Base-by-base conservation (phyloP, 2,888 invertebrate genomes). In the Perizoma affinitatum region DNA sequence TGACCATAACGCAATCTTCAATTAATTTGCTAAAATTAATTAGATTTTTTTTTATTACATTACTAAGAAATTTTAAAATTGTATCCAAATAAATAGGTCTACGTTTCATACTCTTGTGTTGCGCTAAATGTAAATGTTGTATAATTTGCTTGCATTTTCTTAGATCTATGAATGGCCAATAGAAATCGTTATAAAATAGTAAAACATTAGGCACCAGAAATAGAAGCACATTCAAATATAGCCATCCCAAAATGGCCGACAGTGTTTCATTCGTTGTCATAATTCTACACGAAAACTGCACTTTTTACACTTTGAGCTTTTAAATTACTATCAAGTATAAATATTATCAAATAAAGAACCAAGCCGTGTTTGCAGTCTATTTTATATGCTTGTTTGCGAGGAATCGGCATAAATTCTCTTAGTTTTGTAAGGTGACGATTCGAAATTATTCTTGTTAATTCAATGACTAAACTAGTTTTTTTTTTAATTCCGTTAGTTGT, bases 191-290 rank as follows among this genome's bases (percentile, higher is more conserved):
- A 65, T 55, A 65, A 58, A 58, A 63, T 58, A 52, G 61, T 56
- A 76, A 75, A 69, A 70, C 83, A 78, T 80, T 83, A 82, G 84
- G 83, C 83, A 83, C 82, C 83, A 75, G 69, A 59, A 75, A 74
- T 74, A 74, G 74, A 80, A 72, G 66, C 68, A 67, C 68, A 62
- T 66, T 66, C 42, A 68, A 70, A 76, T 71, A 76, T 71, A 75
- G 48, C 63, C 63, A 69, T 72, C 59, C 68, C 74, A 76, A 74
- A 79, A 82, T 80, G 83, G 81, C 81, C 63, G 52, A 71, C 38
- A 38, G 79, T 66, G 61, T 65, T 67, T 65, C 61, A 63, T 82
- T 83, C 83, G 83, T 84, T 85, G 83, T 83, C 74, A 68, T 63
- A 61, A 73, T 70, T 63, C 45, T 53, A 59, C 22, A 57, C 58